Percentiles rank a stretch among this genome's conserved stretches.
These are phyloP conservation scores for Cheilosia urbana DNA, from an alignment of 2,888 invertebrate genomes.

Conservation along the genomic window DNA sequence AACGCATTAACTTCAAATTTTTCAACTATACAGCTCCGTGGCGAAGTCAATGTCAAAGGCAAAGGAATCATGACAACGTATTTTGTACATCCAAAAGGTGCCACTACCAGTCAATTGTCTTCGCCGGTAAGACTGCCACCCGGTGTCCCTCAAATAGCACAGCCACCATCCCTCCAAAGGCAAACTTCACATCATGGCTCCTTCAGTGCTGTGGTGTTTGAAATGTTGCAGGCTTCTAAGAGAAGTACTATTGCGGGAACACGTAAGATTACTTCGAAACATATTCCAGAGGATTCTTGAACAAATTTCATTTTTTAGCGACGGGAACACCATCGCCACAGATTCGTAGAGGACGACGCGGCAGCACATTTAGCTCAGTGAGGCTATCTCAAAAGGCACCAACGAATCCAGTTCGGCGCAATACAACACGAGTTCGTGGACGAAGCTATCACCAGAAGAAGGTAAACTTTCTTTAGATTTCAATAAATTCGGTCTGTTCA, in stretches of 20 bases:
- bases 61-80: conserved; percentile 98
- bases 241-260: conserved; percentile 82
- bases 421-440: conserved; percentile 85
- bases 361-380: conserved; percentile 86
- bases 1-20: not conserved
- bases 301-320: conserved; percentile 76
- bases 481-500: too few species aligned
- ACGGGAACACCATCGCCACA: conserved; percentile 83
- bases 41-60: conserved; percentile 95
- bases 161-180: conserved; percentile 86
- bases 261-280: conserved; percentile 79
- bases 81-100: conserved; percentile 89
- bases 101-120: conserved; percentile 80
- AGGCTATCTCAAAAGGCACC: conserved; percentile 85
- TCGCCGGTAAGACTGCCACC: conserved; percentile 82
- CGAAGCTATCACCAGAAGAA: conserved; percentile 83
- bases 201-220: conserved; percentile 94
- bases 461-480: conserved; percentile 75
- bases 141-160: conserved; percentile 84
- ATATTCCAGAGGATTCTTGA: not conserved
- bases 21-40: conserved; percentile 90
- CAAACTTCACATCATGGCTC: conserved; percentile 90
- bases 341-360: conserved; percentile 82
- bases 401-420: conserved; percentile 85
- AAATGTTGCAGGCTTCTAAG: conserved; percentile 91